Percentiles rank a stretch among this genome's conserved stretches.
phyloP scores from a whole-genome alignment of 2,113 vertebrate genomes.

The Notechis scutatus region DNA sequence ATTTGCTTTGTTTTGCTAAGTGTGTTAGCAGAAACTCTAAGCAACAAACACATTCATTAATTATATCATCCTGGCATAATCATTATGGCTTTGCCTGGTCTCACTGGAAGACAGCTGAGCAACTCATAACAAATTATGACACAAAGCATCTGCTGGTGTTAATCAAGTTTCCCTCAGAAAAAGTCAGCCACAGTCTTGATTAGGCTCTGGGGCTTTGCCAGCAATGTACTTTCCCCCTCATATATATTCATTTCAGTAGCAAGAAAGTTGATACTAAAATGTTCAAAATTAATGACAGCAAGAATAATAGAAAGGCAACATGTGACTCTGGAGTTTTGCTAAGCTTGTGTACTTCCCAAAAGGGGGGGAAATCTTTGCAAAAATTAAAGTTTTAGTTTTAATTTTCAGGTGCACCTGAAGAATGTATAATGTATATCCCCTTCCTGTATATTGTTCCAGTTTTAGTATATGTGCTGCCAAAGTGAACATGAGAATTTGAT shows the following conservation, averaged over 20 bases:
- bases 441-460: background rate
- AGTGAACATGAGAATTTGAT: background rate
- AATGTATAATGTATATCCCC: background rate
- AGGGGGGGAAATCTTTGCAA: background rate
- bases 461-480: background rate
- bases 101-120: background rate
- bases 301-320: background rate
- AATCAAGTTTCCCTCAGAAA: background rate
- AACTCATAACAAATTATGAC: background rate
- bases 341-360: background rate
- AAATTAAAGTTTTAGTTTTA: background rate
- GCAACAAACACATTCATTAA: slow-evolving; percentile 3
- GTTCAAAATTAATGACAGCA: background rate
- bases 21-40: background rate
- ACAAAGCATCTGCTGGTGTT: background rate
- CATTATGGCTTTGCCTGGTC: background rate
- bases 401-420: background rate
- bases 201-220: background rate
- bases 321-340: background rate
- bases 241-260: background rate
- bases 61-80: background rate
- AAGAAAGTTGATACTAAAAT: background rate
- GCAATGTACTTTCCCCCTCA: no score
- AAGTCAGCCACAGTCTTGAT: background rate
- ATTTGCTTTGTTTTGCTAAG: background rate